A percentile compares a stretch with the other conserved stretches of the same genome.
These are phyloP conservation scores for Tubulanus polymorphus DNA, from an alignment of 2,888 invertebrate genomes.

Conservation along the genomic window DNA sequence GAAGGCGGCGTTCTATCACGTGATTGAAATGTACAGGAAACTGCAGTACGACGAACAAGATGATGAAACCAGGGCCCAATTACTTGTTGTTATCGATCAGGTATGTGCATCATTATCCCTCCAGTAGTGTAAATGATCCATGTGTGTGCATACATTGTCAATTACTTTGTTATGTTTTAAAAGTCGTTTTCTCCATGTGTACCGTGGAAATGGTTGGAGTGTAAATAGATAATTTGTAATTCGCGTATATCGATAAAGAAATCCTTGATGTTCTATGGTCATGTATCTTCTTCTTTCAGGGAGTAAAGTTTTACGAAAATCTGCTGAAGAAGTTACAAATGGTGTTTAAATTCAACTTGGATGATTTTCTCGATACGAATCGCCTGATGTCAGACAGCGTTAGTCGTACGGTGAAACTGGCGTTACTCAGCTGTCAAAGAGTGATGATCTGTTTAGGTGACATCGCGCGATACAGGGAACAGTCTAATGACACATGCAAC, in stretches of 20 bases:
- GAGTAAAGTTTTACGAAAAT: conserved; percentile 66
- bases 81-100: conserved; percentile 72
- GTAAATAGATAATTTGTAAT: background rate
- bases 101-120: conserved; percentile 33
- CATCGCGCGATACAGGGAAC: conserved; percentile 83
- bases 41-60: conserved; percentile 63
- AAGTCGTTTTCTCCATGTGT: too few relatives aligned
- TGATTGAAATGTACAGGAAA: conserved; percentile 77
- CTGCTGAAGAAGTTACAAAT: conserved; percentile 70
- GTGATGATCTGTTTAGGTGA: conserved; percentile 87
- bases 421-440: conserved; percentile 81
- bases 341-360: conserved; percentile 69
- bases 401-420: conserved; percentile 65
- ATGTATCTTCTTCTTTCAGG: conserved; percentile 30
- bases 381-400: conserved; percentile 53
- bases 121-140: background rate
- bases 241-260: background rate
- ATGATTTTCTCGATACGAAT: conserved; percentile 42
- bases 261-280: conserved; percentile 3
- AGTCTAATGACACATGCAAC: conserved; percentile 74
- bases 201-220: too few relatives aligned
- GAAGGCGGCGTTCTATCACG: conserved; percentile 80
- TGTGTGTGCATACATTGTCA: background rate
- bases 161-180: too few relatives aligned
- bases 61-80: conserved; percentile 64